Evolutionary conservation across 2,113 vertebrate species (phyloP).

Genomic region (Piaya cayana): DNA sequence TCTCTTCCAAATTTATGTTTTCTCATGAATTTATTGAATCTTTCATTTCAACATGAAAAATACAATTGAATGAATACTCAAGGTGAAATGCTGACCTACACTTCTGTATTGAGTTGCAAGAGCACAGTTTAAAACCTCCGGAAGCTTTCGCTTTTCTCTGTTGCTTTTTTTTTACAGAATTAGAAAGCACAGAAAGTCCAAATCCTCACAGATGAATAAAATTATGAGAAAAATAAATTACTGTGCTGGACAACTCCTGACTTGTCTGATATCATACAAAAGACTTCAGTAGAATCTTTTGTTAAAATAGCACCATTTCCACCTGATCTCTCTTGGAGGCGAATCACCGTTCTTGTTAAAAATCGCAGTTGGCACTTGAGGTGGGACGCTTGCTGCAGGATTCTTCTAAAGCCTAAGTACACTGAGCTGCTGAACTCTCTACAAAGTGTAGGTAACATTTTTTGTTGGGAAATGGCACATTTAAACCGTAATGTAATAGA

Average conservation of each 20-base stretch:
- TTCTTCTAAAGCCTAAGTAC: conserved; percentile 27
- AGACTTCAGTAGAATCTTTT: conserved; percentile 49
- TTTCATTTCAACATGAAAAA: conserved; percentile 73
- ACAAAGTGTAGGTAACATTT: conserved; percentile 78
- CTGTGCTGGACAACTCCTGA: conserved; percentile 43
- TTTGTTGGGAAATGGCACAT: conserved; percentile 72
- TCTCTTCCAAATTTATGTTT: conserved; percentile 59
- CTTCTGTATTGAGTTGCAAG: conserved; percentile 54
- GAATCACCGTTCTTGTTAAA: neutral
- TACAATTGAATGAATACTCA: conserved; percentile 33
- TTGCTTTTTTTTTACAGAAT: conserved; percentile 27
- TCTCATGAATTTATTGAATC: conserved; percentile 61
- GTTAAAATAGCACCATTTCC: conserved; percentile 86
- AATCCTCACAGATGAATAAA: conserved; percentile 45
- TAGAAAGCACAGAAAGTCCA: conserved; percentile 35
- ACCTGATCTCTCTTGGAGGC: conserved; percentile 49
- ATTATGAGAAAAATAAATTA: conserved; percentile 72
- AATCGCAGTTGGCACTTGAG: conserved; percentile 61
- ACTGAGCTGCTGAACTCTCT: conserved; percentile 50
- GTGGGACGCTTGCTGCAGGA: conserved; percentile 55
- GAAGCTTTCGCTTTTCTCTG: neutral
- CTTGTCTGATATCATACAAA: conserved; percentile 47
- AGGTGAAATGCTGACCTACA: conserved; percentile 58
- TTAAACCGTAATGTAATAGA: neutral
- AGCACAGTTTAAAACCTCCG: neutral